A percentile compares a stretch with the other conserved stretches of the same genome.
phyloP scores from a whole-genome alignment of 1,140 invertebrate species.

The Teleopsis dalmanni region DNA sequence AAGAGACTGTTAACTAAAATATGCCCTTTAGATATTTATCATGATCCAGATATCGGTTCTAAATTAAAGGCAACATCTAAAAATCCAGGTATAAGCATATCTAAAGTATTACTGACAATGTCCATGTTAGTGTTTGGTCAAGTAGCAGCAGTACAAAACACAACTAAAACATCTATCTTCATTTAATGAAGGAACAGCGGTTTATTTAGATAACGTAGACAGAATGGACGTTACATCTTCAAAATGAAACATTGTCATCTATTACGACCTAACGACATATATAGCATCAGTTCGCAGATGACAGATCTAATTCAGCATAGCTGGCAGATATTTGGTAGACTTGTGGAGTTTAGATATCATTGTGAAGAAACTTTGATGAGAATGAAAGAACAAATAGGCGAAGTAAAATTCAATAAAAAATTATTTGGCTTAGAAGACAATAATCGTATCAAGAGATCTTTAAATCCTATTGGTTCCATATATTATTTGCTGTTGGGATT shows the following conservation, averaged over 20 bases:
- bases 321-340: not conserved
- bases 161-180: not conserved
- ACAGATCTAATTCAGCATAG: not conserved
- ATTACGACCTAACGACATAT: not conserved
- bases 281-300: not conserved
- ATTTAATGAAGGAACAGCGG: not conserved
- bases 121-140: not conserved
- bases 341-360: not conserved
- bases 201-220: not conserved
- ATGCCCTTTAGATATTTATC: not conserved
- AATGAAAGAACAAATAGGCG: no score
- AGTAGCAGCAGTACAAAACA: not conserved
- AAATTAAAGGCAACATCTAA: not conserved
- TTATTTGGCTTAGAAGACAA: no score
- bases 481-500: no score
- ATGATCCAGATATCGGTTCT: not conserved
- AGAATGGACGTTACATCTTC: not conserved
- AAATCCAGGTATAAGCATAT: not conserved
- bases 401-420: no score
- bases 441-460: not conserved
- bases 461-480: not conserved
- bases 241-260: not conserved
- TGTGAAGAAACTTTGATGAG: not conserved
- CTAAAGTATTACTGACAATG: not conserved
- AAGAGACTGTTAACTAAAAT: conserved; percentile 1